Conservation (phyloP, 2,113 vertebrate species). For the Psammodynastes pulverulentus region DNA sequence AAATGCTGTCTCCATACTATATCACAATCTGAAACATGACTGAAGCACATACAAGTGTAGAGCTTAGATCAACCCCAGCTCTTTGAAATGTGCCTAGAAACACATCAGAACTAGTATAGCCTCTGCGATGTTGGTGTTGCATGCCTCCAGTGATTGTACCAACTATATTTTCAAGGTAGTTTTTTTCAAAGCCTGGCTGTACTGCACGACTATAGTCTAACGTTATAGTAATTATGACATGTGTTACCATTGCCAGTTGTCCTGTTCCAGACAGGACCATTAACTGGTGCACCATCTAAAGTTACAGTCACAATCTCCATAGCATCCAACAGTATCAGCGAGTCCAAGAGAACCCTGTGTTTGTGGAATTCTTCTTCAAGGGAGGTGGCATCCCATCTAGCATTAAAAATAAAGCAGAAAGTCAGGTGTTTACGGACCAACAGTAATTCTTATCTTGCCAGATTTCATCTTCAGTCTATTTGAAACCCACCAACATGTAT, state of each 20-base stretch:
- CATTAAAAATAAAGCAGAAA: not conserved
- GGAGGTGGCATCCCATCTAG: not conserved
- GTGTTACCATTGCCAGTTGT: not conserved
- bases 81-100: not conserved
- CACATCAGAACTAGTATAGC: not conserved
- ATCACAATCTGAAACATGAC: not conserved
- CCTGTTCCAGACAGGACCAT: not conserved
- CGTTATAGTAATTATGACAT: not conserved
- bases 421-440: not conserved
- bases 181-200: not conserved
- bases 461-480: not conserved
- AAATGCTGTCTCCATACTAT: not conserved
- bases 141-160: not conserved
- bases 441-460: not conserved
- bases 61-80: not conserved
- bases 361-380: not conserved
- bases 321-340: not conserved
- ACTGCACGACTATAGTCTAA: not conserved
- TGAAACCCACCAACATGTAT: not conserved
- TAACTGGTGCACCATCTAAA: not conserved
- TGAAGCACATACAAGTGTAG: not conserved
- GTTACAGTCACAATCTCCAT: not conserved
- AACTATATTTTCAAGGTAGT: not conserved
- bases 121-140: not conserved
- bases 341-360: not conserved